Conservation (phyloP, 1,140 invertebrate genomes). For the Leptopilina boulardi region DNA sequence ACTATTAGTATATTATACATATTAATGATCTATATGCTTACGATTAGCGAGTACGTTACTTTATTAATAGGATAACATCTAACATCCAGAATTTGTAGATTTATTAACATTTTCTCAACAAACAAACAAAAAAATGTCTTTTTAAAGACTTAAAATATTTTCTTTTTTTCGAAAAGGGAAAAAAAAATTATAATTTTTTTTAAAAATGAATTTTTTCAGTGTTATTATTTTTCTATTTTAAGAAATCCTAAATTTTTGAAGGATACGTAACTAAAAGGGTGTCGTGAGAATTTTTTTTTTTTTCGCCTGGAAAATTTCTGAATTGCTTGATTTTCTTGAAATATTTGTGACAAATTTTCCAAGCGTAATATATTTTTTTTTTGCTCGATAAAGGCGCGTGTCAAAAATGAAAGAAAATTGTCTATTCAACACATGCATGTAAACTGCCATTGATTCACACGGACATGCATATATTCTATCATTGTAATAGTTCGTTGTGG, state of each 20-base stretch:
- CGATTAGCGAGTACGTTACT: constrained; percentile 19
- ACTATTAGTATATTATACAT: constrained; percentile 19
- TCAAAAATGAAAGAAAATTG: not conserved
- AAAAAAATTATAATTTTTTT: too few species aligned
- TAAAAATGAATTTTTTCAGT: too few species aligned
- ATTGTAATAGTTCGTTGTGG: constrained; percentile 30
- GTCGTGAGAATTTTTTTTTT: not conserved
- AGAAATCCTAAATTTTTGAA: constrained; percentile 5
- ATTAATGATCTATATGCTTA: constrained; percentile 29
- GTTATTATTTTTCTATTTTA: not conserved
- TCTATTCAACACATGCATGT: constrained; percentile 24
- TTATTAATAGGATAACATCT: not conserved
- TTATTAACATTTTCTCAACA: not conserved
- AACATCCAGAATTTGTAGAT: not conserved
- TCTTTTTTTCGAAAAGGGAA: not conserved
- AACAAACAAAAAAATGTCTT: not conserved
- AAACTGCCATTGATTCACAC: constrained; percentile 16
- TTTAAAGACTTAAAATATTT: not conserved
- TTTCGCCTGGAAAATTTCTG: not conserved
- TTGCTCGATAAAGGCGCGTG: not conserved
- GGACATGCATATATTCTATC: constrained; percentile 5
- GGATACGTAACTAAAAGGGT: constrained; percentile 17
- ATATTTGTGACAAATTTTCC: not conserved
- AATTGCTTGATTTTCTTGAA: not conserved
- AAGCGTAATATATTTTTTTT: not conserved